Evolutionary conservation across 2,113 vertebrate species (phyloP).

Genomic region (Nymphicus hollandicus): DNA sequence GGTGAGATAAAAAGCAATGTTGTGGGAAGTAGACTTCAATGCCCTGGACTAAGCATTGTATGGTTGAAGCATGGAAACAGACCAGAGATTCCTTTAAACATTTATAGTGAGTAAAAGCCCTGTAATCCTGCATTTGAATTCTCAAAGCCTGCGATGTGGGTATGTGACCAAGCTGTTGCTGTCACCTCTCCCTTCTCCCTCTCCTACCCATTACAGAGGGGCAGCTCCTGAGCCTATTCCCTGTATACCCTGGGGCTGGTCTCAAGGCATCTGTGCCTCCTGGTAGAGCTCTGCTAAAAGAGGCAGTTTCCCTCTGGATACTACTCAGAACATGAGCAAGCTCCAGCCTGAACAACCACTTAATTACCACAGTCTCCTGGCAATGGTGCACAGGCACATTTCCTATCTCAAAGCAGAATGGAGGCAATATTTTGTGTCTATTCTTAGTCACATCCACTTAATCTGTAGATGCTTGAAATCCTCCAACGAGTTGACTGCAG

Average conservation of each 20-base stretch:
- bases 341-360: background rate
- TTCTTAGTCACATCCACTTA: background rate
- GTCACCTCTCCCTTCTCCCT: background rate
- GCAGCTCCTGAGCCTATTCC: background rate
- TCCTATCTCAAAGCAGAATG: background rate
- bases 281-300: background rate
- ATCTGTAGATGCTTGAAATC: background rate
- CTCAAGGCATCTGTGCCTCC: background rate
- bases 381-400: background rate
- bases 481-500: background rate
- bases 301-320: background rate
- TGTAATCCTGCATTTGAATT: background rate
- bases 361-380: slow-evolving; percentile 10
- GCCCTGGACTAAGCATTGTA: background rate
- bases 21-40: background rate
- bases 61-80: background rate
- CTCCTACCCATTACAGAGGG: background rate
- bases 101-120: background rate
- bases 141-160: background rate
- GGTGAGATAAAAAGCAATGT: background rate
- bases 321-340: background rate
- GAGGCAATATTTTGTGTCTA: background rate
- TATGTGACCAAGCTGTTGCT: background rate
- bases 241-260: background rate
- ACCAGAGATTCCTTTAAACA: background rate